phyloP scores from a whole-genome alignment of 2,888 invertebrate species.

The Suillia variegata region DNA sequence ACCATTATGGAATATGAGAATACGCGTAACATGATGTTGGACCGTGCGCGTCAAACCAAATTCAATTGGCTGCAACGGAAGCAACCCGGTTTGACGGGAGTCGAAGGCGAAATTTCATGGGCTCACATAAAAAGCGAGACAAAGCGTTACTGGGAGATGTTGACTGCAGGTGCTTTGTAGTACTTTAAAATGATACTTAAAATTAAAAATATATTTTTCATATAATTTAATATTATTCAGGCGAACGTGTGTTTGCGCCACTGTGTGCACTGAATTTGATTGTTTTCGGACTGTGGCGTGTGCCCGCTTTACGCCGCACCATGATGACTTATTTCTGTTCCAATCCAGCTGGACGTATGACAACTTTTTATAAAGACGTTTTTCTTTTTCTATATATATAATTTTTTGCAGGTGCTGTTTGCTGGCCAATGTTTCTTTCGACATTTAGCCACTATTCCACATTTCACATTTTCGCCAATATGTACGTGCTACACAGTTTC shows the following conservation, averaged over 20 bases:
- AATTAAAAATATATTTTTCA: no score
- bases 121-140: conserved; percentile 45
- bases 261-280: conserved; percentile 78
- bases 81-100: conserved; percentile 23
- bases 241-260: conserved; percentile 79
- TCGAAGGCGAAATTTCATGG: conserved; percentile 36
- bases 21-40: conserved; percentile 48
- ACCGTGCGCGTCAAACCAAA: conserved; percentile 61
- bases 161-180: no score
- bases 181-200: no score
- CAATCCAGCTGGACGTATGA: conserved; percentile 79
- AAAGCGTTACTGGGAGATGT: conserved; percentile 69
- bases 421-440: conserved; percentile 90
- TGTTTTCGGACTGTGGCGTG: conserved; percentile 83
- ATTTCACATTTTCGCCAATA: conserved; percentile 89
- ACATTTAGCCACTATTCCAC: conserved; percentile 91
- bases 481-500: conserved; percentile 94
- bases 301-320: conserved; percentile 71
- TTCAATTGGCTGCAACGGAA: conserved; percentile 43
- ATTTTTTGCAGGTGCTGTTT: conserved; percentile 68
- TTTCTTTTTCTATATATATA: no score
- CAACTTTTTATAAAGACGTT: no score
- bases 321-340: conserved; percentile 88
- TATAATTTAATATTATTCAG: no score
- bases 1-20: conserved; percentile 89